A percentile compares a stretch with the other conserved stretches of the same genome.
Evolutionary conservation across 1,140 invertebrate species (phyloP).

Genomic region (Saccostrea cuccullata): DNA sequence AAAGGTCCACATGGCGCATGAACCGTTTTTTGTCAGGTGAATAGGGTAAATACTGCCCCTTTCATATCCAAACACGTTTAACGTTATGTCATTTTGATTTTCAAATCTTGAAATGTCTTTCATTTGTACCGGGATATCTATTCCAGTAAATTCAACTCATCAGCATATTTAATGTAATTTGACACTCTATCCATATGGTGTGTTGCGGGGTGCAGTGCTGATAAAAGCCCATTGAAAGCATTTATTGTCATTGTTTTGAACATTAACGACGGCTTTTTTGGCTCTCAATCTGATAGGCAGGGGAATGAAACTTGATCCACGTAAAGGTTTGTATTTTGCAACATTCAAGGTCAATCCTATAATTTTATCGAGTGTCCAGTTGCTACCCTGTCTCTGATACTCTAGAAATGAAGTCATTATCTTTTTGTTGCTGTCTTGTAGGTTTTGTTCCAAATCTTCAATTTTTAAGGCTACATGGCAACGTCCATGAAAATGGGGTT

Average conservation of each 20-base stretch:
- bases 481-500: constrained; percentile 41
- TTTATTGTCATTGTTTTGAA: constrained; percentile 27
- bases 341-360: constrained; percentile 32
- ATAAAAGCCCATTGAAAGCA: constrained; percentile 25
- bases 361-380: constrained; percentile 51
- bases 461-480: constrained; percentile 42
- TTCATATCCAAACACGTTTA: constrained; percentile 46
- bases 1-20: constrained; percentile 40
- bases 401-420: constrained; percentile 46
- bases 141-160: constrained; percentile 20
- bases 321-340: constrained; percentile 42
- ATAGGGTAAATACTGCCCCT: constrained; percentile 28
- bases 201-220: constrained; percentile 25
- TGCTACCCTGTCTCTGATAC: constrained; percentile 47
- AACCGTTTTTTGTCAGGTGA: constrained; percentile 35
- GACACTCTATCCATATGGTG: neutral
- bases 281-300: constrained; percentile 42
- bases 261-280: constrained; percentile 11
- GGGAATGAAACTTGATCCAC: constrained; percentile 48
- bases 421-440: constrained; percentile 39
- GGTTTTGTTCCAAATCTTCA: constrained; percentile 35
- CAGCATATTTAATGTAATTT: constrained; percentile 27
- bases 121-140: constrained; percentile 31
- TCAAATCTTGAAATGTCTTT: constrained; percentile 36
- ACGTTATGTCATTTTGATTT: neutral